A percentile compares a stretch with the other conserved stretches of the same genome.
Conservation (phyloP, 1,140 invertebrate species). For the Riptortus pedestris region DNA sequence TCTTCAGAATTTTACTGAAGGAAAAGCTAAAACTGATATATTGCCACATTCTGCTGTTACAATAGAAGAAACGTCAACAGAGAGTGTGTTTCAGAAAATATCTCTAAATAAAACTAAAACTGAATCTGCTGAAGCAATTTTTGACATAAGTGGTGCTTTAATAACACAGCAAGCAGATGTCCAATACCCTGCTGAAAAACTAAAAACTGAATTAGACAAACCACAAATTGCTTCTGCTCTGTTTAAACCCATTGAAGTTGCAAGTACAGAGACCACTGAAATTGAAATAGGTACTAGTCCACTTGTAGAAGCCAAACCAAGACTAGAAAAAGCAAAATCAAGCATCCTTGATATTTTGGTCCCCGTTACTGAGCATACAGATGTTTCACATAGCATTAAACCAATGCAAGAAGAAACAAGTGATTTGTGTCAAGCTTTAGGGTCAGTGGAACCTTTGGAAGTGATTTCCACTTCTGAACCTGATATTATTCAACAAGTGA, state of each 20-base stretch:
- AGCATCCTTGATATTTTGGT: not conserved
- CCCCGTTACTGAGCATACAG: not conserved
- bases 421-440: slow-evolving; percentile 1
- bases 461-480: slow-evolving; percentile 1
- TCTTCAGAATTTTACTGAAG: not conserved
- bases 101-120: not conserved
- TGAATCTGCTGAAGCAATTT: not conserved
- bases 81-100: slow-evolving; percentile 8
- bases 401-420: slow-evolving; percentile 3
- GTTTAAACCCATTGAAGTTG: slow-evolving; percentile 18
- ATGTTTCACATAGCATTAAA: not conserved
- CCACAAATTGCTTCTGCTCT: not conserved
- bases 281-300: not conserved
- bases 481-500: not conserved
- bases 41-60: not conserved
- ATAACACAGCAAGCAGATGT: not conserved
- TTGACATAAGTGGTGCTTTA: not conserved
- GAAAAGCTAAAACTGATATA: slow-evolving; percentile 6
- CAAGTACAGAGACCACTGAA: slow-evolving; percentile 9
- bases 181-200: not conserved
- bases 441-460: not conserved
- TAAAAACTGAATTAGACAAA: slow-evolving; percentile 1
- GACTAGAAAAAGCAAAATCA: not conserved
- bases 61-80: slow-evolving; percentile 9
- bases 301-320: not conserved